Evolutionary conservation across 2,113 vertebrate species (phyloP).

Genomic region (Marcusenius ussheri): DNA sequence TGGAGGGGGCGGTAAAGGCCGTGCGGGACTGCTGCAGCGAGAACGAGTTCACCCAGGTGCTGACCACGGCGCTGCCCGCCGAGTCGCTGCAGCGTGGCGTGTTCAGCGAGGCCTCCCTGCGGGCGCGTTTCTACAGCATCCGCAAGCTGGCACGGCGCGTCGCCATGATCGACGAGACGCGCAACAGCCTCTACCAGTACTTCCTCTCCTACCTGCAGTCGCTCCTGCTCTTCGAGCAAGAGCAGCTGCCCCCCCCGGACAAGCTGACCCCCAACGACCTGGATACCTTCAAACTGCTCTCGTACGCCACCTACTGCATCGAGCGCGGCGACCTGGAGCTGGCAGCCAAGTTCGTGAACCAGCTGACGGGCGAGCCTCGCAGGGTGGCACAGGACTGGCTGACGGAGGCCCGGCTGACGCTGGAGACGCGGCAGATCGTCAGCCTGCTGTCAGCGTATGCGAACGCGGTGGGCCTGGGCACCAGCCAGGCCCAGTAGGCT

Average conservation of each 20-base stretch:
- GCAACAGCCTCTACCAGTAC: constrained; percentile 92
- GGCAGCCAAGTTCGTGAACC: constrained; percentile 90
- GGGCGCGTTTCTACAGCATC: constrained; percentile 73
- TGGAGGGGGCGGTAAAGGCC: constrained; percentile 66
- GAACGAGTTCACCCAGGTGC: constrained; percentile 72
- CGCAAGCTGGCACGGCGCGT: constrained; percentile 77
- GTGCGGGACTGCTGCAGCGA: constrained; percentile 66
- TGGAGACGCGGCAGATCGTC: constrained; percentile 86
- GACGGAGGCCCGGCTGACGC: constrained; percentile 76
- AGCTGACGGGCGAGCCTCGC: constrained; percentile 80
- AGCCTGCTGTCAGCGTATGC: constrained; percentile 83
- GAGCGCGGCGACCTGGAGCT: constrained; percentile 90
- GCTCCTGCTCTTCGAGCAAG: constrained; percentile 71
- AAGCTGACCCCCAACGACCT: constrained; percentile 71
- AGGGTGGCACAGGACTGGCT: constrained; percentile 83
- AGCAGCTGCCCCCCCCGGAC: constrained; percentile 68
- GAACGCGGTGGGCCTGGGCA: constrained; percentile 83
- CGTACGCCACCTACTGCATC: constrained; percentile 84
- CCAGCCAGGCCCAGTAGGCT: constrained; percentile 68
- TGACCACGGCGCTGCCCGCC: constrained; percentile 71
- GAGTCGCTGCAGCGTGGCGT: constrained; percentile 78
- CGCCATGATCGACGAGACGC: constrained; percentile 84
- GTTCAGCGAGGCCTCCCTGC: constrained; percentile 84
- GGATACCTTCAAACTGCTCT: constrained; percentile 81
- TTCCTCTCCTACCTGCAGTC: constrained; percentile 93